A percentile compares a stretch with the other conserved stretches of the same genome.
phyloP scores from a whole-genome alignment of 1,140 invertebrate genomes.

The Acyrthosiphon pisum region DNA sequence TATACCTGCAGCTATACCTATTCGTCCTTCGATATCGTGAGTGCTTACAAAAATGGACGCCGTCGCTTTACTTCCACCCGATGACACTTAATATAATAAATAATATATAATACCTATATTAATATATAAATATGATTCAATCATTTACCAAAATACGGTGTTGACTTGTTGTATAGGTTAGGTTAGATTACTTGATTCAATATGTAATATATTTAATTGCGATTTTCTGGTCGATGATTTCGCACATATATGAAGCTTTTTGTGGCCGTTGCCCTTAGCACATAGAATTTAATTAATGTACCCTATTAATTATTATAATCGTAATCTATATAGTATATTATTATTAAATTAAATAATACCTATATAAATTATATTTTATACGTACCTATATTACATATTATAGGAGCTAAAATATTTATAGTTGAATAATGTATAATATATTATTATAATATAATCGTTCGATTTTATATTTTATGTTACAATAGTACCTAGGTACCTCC shows the following conservation, averaged over 20 bases:
- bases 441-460: too few species aligned
- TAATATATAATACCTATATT: too few species aligned
- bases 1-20: not conserved
- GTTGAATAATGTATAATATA: not conserved
- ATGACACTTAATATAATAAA: not conserved
- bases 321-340: not conserved
- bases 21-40: not conserved
- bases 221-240: not conserved
- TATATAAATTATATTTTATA: too few species aligned
- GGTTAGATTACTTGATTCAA: not conserved
- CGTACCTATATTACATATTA: too few species aligned
- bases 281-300: not conserved
- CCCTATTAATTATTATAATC: too few species aligned
- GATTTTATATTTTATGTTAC: not conserved
- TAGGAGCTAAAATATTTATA: not conserved
- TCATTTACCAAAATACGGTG: not conserved
- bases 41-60: not conserved
- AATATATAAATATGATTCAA: not conserved
- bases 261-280: not conserved
- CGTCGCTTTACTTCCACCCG: not conserved
- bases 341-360: not conserved
- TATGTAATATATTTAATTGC: not conserved
- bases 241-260: not conserved
- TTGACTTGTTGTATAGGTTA: not conserved
- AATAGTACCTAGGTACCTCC: not conserved